A percentile compares a stretch with the other conserved stretches of the same genome.
Conservation (phyloP, 2,888 invertebrate species). For the Tipula confusa region DNA sequence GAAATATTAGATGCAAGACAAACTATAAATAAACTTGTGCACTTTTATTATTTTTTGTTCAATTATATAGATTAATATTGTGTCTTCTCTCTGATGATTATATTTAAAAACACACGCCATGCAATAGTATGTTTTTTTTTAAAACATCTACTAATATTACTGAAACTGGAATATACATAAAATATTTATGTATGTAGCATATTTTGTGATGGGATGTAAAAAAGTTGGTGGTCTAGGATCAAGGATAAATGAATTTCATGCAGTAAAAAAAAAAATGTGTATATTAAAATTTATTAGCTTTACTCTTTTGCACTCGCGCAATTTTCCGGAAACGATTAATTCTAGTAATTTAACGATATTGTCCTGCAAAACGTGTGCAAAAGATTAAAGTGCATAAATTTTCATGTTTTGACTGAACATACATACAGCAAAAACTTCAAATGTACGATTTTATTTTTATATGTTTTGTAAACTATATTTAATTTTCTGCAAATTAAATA, state of each 20-base stretch:
- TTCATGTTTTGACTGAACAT: not conserved
- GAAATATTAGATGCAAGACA: not conserved
- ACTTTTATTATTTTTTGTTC: not conserved
- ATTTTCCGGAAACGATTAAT: not conserved
- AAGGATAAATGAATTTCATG: not conserved
- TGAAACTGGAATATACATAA: not conserved
- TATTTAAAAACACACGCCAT: not conserved
- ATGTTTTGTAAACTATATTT: conserved; percentile 25
- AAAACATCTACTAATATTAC: not conserved
- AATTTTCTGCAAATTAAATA: not conserved
- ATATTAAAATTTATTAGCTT: not conserved
- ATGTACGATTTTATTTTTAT: conserved; percentile 25
- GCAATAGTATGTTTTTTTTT: not conserved
- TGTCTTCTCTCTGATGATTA: not conserved
- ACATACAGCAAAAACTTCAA: conserved; percentile 16
- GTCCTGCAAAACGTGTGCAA: not conserved
- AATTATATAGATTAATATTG: not conserved
- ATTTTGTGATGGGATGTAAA: not conserved
- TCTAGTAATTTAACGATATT: not conserved
- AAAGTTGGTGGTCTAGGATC: not conserved
- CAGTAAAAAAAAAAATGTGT: not conserved
- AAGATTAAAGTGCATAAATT: not conserved
- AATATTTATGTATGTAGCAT: not conserved
- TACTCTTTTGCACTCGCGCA: not conserved
- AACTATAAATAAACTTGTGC: not conserved